A percentile compares a stretch with the other conserved stretches of the same genome.
Conservation (phyloP, 2,888 invertebrate species). For the Hemicrepidius hirtus region DNA sequence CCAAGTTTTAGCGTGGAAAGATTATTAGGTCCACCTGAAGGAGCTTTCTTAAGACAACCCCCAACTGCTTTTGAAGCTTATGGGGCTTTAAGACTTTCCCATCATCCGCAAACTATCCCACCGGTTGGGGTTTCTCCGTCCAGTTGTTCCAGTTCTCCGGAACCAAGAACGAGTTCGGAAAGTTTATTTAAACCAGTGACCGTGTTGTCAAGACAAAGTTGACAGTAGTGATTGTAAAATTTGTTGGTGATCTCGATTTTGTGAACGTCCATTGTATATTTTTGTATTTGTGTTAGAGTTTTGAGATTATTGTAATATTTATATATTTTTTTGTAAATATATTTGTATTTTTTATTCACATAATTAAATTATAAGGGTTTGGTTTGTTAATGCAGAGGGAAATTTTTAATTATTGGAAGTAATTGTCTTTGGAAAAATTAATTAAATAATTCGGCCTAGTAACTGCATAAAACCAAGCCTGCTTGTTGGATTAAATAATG, state of each 20-base stretch:
- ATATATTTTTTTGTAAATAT: too few relatives aligned
- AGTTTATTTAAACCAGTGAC: constrained; percentile 69
- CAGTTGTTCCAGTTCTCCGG: constrained; percentile 73
- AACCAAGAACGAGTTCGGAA: constrained; percentile 65
- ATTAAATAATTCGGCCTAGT: too few relatives aligned
- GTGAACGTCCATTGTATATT: constrained; percentile 30
- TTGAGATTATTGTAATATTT: too few relatives aligned
- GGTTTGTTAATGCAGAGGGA: too few relatives aligned
- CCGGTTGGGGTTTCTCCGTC: constrained; percentile 69
- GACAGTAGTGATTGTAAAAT: constrained; percentile 37
- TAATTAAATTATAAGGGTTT: too few relatives aligned
- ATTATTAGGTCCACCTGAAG: constrained; percentile 65
- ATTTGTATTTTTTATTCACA: too few relatives aligned
- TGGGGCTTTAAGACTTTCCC: constrained; percentile 71
- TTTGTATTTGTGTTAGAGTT: too few relatives aligned
- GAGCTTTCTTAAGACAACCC: constrained; percentile 71
- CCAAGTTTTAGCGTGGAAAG: constrained; percentile 72
- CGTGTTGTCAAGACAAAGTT: constrained; percentile 67
- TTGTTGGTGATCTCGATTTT: constrained; percentile 31
- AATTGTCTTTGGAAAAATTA: too few relatives aligned
- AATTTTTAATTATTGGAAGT: too few relatives aligned
- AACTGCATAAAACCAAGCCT: too few relatives aligned
- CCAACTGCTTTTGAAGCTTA: constrained; percentile 73
- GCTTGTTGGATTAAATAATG: too few relatives aligned
- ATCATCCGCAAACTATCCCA: constrained; percentile 65